A percentile compares a stretch with the other conserved stretches of the same genome.
phyloP scores from a whole-genome alignment of 2,797 vertebrate genomes.

The Prionace glauca region DNA sequence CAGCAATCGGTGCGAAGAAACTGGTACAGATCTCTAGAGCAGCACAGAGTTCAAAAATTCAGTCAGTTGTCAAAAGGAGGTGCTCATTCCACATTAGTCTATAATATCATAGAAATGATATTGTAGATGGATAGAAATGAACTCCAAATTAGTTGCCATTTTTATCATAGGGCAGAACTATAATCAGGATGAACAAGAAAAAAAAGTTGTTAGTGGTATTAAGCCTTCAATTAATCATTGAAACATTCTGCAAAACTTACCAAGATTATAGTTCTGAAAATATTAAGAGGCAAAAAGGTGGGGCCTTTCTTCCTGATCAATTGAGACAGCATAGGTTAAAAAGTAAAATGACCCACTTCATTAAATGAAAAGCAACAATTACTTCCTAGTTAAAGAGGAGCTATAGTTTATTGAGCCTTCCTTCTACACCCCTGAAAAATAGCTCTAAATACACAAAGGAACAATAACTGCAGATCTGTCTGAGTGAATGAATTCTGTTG shows the following conservation, averaged over 20 bases:
- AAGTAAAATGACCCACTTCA: not conserved
- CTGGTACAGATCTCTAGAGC: not conserved
- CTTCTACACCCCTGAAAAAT: not conserved
- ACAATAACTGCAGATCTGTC: not conserved
- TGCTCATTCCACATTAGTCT: not conserved
- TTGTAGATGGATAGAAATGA: not conserved
- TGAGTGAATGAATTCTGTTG: not conserved
- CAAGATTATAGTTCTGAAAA: not conserved
- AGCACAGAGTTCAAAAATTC: not conserved
- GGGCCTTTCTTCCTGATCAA: not conserved
- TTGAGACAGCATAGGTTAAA: not conserved
- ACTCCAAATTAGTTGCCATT: not conserved
- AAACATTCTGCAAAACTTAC: not conserved
- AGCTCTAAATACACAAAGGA: not conserved
- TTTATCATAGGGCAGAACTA: not conserved
- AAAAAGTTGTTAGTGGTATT: not conserved
- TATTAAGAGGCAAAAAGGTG: not conserved
- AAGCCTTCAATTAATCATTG: not conserved
- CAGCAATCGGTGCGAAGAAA: not conserved
- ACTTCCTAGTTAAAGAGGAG: not conserved
- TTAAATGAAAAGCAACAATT: not conserved
- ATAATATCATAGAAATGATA: not conserved
- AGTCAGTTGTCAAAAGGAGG: not conserved
- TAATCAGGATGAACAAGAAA: not conserved
- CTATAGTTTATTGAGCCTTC: not conserved